These are phyloP conservation scores for Tetranychus truncatus DNA, from an alignment of 2,888 invertebrate genomes.

Conservation along the genomic window DNA sequence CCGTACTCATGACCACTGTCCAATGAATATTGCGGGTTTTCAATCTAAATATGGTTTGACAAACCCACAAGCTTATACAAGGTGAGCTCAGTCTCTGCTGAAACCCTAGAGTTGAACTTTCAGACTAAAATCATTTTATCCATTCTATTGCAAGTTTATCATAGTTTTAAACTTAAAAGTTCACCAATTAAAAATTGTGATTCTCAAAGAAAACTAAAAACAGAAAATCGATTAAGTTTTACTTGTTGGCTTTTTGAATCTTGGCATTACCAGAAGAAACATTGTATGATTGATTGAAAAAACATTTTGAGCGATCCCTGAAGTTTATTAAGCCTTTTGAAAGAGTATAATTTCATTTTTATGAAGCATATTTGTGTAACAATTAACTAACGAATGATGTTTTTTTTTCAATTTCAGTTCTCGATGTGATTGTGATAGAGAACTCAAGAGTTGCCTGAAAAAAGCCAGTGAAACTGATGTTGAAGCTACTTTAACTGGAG, in stretches of 20 bases:
- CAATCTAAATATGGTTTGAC: neutral
- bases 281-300: too few species aligned
- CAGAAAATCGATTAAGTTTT: too few species aligned
- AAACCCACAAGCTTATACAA: neutral
- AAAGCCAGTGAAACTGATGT: neutral
- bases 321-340: too few species aligned
- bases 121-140: too few species aligned
- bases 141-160: too few species aligned
- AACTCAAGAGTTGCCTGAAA: neutral
- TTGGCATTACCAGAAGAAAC: too few species aligned
- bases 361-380: neutral
- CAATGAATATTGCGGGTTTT: neutral
- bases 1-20: slow-evolving; percentile 21
- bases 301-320: too few species aligned
- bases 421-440: neutral
- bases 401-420: neutral
- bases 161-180: too few species aligned
- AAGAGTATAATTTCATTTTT: too few species aligned
- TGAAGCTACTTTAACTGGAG: neutral
- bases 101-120: neutral
- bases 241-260: too few species aligned
- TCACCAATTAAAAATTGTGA: too few species aligned
- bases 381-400: neutral
- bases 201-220: too few species aligned
- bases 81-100: neutral